Conservation (phyloP, 1,140 invertebrate species). For the Pogonognathellus flavescens region DNA sequence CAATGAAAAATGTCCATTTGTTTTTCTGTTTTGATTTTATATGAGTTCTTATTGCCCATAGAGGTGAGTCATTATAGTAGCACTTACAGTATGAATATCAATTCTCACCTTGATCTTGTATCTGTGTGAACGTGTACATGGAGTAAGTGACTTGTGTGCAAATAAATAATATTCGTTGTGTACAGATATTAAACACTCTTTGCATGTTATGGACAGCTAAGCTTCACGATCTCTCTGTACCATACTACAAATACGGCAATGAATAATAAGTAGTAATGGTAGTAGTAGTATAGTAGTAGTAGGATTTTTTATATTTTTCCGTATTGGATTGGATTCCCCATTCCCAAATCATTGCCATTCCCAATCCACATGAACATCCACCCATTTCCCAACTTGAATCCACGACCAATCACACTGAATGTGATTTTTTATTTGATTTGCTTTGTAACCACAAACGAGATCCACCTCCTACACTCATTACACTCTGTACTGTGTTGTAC, state of each 20-base stretch:
- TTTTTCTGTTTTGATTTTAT: no score
- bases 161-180: no score
- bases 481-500: neutral
- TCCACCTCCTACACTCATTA: constrained; percentile 42
- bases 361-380: constrained; percentile 3
- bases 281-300: no score
- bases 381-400: constrained; percentile 2
- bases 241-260: no score
- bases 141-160: neutral
- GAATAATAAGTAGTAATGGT: no score
- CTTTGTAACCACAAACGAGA: neutral
- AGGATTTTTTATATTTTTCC: neutral
- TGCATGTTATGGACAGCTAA: no score
- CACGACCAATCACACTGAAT: constrained; percentile 25
- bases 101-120: constrained; percentile 10
- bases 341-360: neutral
- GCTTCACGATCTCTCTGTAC: no score
- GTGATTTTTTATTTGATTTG: constrained; percentile 26
- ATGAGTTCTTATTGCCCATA: no score
- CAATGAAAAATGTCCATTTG: neutral
- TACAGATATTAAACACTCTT: no score
- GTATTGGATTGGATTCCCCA: neutral
- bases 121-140: neutral
- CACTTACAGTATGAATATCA: neutral
- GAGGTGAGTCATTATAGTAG: no score